Base-by-base conservation (phyloP, 2,888 invertebrate genomes). In the Saturnia pavonia region DNA sequence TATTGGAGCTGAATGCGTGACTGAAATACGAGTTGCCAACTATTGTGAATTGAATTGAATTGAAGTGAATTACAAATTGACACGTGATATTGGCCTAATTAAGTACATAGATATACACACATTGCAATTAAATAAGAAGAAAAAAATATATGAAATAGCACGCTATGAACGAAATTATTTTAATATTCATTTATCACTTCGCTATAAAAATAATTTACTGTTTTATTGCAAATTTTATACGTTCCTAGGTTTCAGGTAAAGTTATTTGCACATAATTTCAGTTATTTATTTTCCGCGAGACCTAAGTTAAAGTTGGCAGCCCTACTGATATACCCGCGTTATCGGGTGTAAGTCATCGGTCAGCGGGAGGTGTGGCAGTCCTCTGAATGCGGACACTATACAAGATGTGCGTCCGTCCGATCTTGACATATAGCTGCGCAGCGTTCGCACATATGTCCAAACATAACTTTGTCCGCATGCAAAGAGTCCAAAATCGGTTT, bases 1-100 rank as follows among this genome's bases (percentile, higher is more conserved):
- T 72, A 75, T 78, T 78, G 80, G 78, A 73, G 78, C 75, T 70
- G 75, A 72, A 72, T 71, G 72, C 72, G 76, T 78, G 80, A 81
- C 57, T 25, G 27, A 60, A 60, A 60, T 14, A 12, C 2, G 57
- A 27, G 57, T 60, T 60, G 57, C 57, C 57, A 60, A n/a, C n/a
- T n/a, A n/a, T n/a, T n/a, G n/a, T n/a, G n/a, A n/a, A n/a, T n/a
- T n/a, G n/a, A n/a, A n/a, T n/a, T n/a, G n/a, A n/a, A n/a, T n/a
- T n/a, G n/a, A n/a, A n/a, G n/a, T n/a, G n/a, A n/a, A n/a, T n/a
- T n/a, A n/a, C n/a, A n/a, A n/a, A n/a, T n/a, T n/a, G n/a, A n/a
- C n/a, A n/a, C n/a, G n/a, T n/a, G n/a, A n/a, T n/a, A n/a, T n/a
- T n/a, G n/a, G n/a, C n/a, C n/a, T n/a, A n/a, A n/a, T n/a, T n/a